Base-by-base conservation (phyloP, 2,888 invertebrate species). In the Octodonta nipae region DNA sequence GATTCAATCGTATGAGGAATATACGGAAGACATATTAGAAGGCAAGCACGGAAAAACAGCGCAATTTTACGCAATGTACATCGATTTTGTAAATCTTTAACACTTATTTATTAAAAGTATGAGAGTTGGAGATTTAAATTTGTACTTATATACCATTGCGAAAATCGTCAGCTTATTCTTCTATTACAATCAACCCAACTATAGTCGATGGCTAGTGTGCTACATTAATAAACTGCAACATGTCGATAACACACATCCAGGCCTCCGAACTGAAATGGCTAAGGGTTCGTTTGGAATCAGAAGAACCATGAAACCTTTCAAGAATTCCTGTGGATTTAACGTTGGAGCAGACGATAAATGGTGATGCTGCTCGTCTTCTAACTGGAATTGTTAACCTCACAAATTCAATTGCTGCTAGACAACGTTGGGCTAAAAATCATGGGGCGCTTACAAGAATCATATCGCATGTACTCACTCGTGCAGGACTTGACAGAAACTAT, bases 331-430 rank as follows among this genome's bases (percentile, higher is more conserved):
- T 34, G 4, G 30, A 34, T 15, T 22, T 22, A 16, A 30, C 34
- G n/a, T 8, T 48, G 22, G 45, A 46, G 28, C 49, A 49, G 17
- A 45, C 43, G 6, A 41, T 45, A n/a, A 46, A 46, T 42, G 50
- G 38, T 17, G n/a, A n/a, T n/a, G n/a, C n/a, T n/a, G n/a, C n/a
- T 22, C 36, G 38, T 13, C 28, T 38, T 26, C 35, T 49, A 5
- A 46, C 36, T 32, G 45, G 50, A 13, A 38, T 50, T 8, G 32
- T 36, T 25, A 28, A 27, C 13, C 13, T 27, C 13, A 27, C 37
- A 10, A 34, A 37, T 37, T 42, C 38, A 13, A 34, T 37, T 13
- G 4, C 33, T 14, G 37, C 48, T 36, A 41, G 50, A 15, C 50
- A 50, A 41, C 33, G 50, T 17, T 52, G 44, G 45, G 26, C 30